phyloP scores from a whole-genome alignment of 2,888 invertebrate species.

The Lepidochrysops patricia region DNA sequence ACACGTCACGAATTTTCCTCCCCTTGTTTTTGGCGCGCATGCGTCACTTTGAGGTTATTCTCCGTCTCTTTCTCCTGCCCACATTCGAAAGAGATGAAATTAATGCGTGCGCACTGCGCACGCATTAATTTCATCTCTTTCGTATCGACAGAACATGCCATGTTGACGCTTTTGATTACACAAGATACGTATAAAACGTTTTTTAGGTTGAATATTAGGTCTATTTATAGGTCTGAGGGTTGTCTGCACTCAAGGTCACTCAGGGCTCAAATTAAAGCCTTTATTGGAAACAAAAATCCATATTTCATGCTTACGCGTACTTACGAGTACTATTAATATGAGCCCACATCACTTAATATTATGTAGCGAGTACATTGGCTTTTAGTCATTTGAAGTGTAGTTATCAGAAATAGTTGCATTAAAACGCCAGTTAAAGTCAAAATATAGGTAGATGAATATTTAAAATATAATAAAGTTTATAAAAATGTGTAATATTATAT shows the following conservation, averaged over 20 bases:
- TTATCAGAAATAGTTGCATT: too few relatives aligned
- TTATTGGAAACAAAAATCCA: background rate
- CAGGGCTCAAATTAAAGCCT: background rate
- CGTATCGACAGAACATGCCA: slow-evolving; percentile 51
- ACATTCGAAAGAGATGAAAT: slow-evolving; percentile 36
- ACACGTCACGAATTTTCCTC: slow-evolving; percentile 23
- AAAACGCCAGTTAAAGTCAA: too few relatives aligned
- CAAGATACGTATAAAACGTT: slow-evolving; percentile 8
- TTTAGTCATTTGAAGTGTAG: too few relatives aligned
- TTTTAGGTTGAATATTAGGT: slow-evolving; percentile 1
- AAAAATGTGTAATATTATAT: too few relatives aligned
- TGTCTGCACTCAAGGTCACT: background rate
- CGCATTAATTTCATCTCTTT: too few relatives aligned
- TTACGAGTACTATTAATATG: too few relatives aligned
- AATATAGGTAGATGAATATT: too few relatives aligned
- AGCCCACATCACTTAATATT: too few relatives aligned
- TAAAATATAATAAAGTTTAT: too few relatives aligned
- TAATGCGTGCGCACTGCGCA: slow-evolving; percentile 63
- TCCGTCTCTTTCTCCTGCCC: slow-evolving; percentile 34
- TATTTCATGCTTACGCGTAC: too few relatives aligned
- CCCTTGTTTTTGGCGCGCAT: slow-evolving; percentile 42
- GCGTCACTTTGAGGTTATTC: slow-evolving; percentile 54
- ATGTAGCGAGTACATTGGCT: too few relatives aligned
- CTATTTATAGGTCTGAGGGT: background rate
- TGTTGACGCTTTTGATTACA: slow-evolving; percentile 13